phyloP scores from a whole-genome alignment of 2,888 invertebrate genomes.

The Lamellibrachia columna region DNA sequence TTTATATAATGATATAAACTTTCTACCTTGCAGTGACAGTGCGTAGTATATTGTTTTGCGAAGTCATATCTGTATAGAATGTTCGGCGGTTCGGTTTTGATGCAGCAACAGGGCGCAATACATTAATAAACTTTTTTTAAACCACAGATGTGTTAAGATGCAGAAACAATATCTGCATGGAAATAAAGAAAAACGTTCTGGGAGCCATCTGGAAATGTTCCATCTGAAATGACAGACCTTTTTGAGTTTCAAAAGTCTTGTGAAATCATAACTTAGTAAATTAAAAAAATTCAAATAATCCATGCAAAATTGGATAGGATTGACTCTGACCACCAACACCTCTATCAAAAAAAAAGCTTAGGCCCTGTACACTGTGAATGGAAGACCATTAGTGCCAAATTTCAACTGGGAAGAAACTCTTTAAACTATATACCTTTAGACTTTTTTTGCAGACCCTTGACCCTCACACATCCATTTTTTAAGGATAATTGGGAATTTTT shows the following conservation, averaged over 20 bases:
- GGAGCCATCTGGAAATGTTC: background rate
- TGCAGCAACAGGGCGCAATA: background rate
- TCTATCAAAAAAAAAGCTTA: too few relatives aligned
- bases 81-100: background rate
- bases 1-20: background rate
- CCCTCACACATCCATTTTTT: too few relatives aligned
- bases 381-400: too few relatives aligned
- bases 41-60: background rate
- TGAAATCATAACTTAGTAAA: too few relatives aligned
- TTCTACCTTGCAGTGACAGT: background rate
- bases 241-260: background rate
- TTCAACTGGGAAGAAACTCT: too few relatives aligned
- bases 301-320: too few relatives aligned
- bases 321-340: too few relatives aligned
- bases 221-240: background rate
- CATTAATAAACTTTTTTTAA: background rate
- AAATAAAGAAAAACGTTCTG: background rate
- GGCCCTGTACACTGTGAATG: too few relatives aligned
- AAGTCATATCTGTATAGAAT: background rate
- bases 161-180: background rate
- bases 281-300: too few relatives aligned
- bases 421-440: too few relatives aligned
- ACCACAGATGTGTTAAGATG: background rate
- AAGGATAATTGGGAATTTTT: too few relatives aligned
- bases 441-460: too few relatives aligned